Percentiles rank a stretch among this genome's conserved stretches.
These are phyloP conservation scores for Drosophila nebulosa DNA, from an alignment of 1,140 invertebrate genomes.

Conservation along the genomic window DNA sequence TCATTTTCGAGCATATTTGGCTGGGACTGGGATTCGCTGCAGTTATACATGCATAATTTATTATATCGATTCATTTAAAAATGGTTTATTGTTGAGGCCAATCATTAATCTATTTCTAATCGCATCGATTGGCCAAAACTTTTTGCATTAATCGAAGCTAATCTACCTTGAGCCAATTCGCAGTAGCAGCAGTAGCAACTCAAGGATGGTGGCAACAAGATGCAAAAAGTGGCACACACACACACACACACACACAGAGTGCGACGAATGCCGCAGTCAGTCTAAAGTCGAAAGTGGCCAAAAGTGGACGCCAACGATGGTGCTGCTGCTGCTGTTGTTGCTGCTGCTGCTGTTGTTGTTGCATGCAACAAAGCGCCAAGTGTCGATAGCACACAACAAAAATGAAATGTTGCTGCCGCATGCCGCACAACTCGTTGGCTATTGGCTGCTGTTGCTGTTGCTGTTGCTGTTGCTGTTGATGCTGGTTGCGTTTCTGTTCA, in stretches of 20 bases:
- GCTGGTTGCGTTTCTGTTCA: conserved; percentile 46
- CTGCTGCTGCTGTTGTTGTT: not conserved
- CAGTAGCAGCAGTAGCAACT: no score
- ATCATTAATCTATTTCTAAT: no score
- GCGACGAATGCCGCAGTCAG: not conserved
- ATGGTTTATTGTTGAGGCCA: no score
- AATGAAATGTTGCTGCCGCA: conserved; percentile 47
- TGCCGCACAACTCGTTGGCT: not conserved
- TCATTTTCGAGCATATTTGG: no score
- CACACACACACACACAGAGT: conserved; percentile 35
- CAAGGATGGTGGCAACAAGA: not conserved
- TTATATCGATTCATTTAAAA: no score
- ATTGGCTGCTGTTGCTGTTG: not conserved
- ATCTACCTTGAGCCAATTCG: not conserved
- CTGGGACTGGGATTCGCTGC: no score
- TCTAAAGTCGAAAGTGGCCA: conserved; percentile 43
- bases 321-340: not conserved
- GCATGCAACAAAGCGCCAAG: conserved; percentile 68
- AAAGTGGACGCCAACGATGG: conserved; percentile 42
- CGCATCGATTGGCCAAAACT: no score
- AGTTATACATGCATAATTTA: no score
- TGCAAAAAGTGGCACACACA: conserved; percentile 57
- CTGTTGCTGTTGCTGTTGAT: conserved; percentile 32
- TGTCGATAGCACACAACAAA: conserved; percentile 56
- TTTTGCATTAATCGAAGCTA: not conserved